phyloP scores from a whole-genome alignment of 2,797 vertebrate genomes.

The Cryptoblepharus egeriae region DNA sequence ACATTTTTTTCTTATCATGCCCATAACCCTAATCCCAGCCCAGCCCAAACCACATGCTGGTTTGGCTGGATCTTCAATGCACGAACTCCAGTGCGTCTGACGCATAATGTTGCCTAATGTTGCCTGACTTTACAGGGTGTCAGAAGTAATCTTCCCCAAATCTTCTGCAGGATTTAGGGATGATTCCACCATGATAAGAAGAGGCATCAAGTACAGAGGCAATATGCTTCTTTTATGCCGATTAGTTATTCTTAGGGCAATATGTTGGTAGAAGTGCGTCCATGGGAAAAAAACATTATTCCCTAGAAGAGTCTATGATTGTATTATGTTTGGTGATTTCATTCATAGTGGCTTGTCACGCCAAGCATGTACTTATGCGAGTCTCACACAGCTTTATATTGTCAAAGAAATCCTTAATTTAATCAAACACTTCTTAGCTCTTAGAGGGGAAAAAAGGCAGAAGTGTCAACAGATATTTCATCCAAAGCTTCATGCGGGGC shows the following conservation, averaged over 20 bases:
- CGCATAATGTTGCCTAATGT: neutral
- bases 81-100: neutral
- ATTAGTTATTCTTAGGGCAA: neutral
- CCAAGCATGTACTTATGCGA: neutral
- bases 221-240: neutral
- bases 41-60: neutral
- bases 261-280: neutral
- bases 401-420: conserved; percentile 39
- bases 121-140: neutral
- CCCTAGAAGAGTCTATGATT: neutral
- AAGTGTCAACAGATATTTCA: conserved; percentile 42
- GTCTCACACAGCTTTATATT: conserved; percentile 31
- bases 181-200: neutral
- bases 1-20: neutral
- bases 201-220: neutral
- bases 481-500: conserved; percentile 23
- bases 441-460: neutral
- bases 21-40: neutral
- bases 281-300: neutral
- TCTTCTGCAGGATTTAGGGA: neutral
- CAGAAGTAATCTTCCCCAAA: neutral
- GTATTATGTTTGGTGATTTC: conserved; percentile 33
- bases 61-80: neutral
- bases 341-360: conserved; percentile 29
- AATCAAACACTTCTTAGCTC: conserved; percentile 43